phyloP scores from a whole-genome alignment of 2,113 vertebrate genomes.

The Perccottus glenii region DNA sequence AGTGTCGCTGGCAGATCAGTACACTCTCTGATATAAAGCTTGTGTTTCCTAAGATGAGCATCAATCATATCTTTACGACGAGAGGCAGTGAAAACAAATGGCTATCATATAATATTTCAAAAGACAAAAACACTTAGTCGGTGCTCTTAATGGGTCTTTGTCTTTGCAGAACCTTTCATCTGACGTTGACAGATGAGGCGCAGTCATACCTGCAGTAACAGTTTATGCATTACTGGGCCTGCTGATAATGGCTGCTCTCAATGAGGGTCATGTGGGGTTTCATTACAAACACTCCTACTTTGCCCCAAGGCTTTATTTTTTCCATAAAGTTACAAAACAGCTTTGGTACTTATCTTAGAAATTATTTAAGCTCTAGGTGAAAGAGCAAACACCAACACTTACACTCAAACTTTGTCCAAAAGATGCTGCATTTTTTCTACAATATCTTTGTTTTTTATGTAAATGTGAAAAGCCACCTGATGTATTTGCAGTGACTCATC shows the following conservation, averaged over 20 bases:
- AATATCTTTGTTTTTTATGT: background rate
- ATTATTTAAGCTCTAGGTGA: no score
- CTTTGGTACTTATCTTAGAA: no score
- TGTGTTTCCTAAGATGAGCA: slow-evolving; percentile 39
- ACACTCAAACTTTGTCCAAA: background rate
- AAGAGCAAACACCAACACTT: background rate
- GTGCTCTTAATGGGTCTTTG: slow-evolving; percentile 67
- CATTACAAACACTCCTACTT: background rate
- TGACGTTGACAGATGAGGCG: slow-evolving; percentile 66
- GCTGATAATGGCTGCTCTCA: slow-evolving; percentile 52
- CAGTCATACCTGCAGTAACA: slow-evolving; percentile 62
- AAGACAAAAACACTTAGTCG: slow-evolving; percentile 70
- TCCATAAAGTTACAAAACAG: background rate
- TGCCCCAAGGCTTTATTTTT: background rate
- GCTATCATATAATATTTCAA: slow-evolving; percentile 68
- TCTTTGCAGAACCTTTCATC: slow-evolving; percentile 54
- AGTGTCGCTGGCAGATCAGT: slow-evolving; percentile 4
- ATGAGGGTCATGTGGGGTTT: slow-evolving; percentile 52
- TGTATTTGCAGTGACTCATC: slow-evolving; percentile 34
- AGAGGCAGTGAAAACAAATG: slow-evolving; percentile 62
- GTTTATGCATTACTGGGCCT: slow-evolving; percentile 49
- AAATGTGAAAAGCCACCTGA: background rate
- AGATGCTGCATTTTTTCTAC: slow-evolving; percentile 16
- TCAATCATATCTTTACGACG: slow-evolving; percentile 34
- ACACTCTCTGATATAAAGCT: slow-evolving; percentile 20